Conservation (phyloP, 23 tunicate genomes). For the Pegea sp. region DNA sequence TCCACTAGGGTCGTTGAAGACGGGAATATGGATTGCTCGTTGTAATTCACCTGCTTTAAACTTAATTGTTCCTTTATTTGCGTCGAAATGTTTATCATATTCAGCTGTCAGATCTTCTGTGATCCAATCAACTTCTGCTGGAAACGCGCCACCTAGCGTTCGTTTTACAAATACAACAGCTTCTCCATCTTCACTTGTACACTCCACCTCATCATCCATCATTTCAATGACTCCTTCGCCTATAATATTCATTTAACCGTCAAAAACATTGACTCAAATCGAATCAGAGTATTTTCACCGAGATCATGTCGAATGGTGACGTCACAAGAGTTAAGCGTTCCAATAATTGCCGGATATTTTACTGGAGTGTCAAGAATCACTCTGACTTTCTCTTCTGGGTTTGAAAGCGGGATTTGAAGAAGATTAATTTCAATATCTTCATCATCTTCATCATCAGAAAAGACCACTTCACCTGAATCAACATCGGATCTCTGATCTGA, state of each 20-base stretch:
- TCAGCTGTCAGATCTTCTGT: slow-evolving; percentile 48
- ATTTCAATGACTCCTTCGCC: slow-evolving; percentile 67
- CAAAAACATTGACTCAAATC: background rate
- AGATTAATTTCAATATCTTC: slow-evolving; percentile 51
- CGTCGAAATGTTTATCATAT: slow-evolving; percentile 33
- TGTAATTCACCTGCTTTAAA: slow-evolving; percentile 79
- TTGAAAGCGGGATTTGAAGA: slow-evolving; percentile 48
- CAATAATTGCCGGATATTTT: slow-evolving; percentile 41
- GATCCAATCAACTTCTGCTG: slow-evolving; percentile 44
- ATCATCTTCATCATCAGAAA: slow-evolving; percentile 46
- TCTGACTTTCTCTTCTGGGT: slow-evolving; percentile 28
- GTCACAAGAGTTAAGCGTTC: slow-evolving; percentile 23
- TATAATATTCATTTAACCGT: background rate
- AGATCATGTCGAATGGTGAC: slow-evolving; percentile 53
- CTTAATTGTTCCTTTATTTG: slow-evolving; percentile 33
- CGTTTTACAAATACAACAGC: slow-evolving; percentile 46
- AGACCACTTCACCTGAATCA: slow-evolving; percentile 33
- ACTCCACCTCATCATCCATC: slow-evolving; percentile 36
- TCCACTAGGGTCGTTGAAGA: slow-evolving; percentile 81
- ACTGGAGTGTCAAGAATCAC: slow-evolving; percentile 71
- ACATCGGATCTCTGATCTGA: background rate
- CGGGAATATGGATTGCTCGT: slow-evolving; percentile 38
- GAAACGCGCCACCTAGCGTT: slow-evolving; percentile 51
- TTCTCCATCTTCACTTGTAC: slow-evolving; percentile 76
- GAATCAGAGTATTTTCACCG: slow-evolving; percentile 2